Evolutionary conservation across 30 jellyfish, hydroid and myxozoan genomes (phyloP), one percentile per base, ranked within the genome.

Genomic region (Pseudorhiza aurosa): DNA sequence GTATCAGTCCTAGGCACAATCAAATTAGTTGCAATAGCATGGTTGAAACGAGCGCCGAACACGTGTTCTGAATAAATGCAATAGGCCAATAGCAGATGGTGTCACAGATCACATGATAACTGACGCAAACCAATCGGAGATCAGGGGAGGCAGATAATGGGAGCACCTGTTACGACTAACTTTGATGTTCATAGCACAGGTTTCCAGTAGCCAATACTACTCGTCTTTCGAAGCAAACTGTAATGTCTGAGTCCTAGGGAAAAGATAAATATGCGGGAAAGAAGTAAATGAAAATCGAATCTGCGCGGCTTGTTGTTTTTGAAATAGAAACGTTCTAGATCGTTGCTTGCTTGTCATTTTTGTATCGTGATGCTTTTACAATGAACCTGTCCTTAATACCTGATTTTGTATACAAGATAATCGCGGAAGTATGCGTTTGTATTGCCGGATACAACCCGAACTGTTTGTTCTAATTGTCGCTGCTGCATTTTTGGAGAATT

Each of bases 121-220:
- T 29, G 29, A 46, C 83, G 55, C 26, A 51, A 50, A 50, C 83
- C 83, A 70, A 70, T 70, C 55, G 68, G 21, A 31, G 72, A 47
- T 31, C 83, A 47, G 19, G 60, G 58, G 59, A 55, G 68, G 57
- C 49, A 40, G 49, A 22, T 29, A 70, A 70, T 55, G 39, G 82
- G 44, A 36, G 51, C 83, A 70, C 83, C 83, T 70, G 83, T 70
- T 55, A 19, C 21, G n/a, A 70, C 60, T 43, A 70, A 47, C 49
- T 71, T 37, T 31, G 51, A 12, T 22, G 70, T 55, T 64, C 53
- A 30, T 39, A 51, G 72, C 31, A 71, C 83, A 70, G 83, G 83
- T 70, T 32, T 55, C 19, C 10, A 8, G 9, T 28, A 70, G 82
- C 67, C 82, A 46, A n/a, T n/a, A n/a, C 40, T 68, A 26, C 36